Conservation (phyloP, 2,888 invertebrate genomes). For the Habrosyne pyritoides region DNA sequence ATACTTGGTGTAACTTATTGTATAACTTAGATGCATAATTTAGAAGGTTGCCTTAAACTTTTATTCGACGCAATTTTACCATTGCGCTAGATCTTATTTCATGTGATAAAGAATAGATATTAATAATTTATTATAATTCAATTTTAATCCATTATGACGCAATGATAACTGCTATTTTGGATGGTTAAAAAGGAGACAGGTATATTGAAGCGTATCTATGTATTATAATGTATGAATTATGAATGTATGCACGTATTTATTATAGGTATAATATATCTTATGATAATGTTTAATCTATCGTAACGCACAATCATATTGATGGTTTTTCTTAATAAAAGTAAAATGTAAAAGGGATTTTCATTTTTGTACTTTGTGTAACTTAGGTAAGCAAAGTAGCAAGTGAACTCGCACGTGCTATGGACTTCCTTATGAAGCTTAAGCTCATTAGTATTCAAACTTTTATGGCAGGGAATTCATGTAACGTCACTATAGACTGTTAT, state of each 20-base stretch:
- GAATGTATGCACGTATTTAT: too few relatives aligned
- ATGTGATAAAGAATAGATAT: not conserved
- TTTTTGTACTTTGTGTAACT: too few relatives aligned
- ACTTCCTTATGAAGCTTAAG: too few relatives aligned
- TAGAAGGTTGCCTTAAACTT: not conserved
- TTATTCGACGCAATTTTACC: not conserved
- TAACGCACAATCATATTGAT: not conserved
- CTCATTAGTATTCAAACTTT: too few relatives aligned
- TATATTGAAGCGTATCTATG: too few relatives aligned
- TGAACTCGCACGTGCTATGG: too few relatives aligned
- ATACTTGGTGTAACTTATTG: not conserved
- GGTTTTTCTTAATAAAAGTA: not conserved
- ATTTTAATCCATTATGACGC: not conserved
- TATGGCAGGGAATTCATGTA: too few relatives aligned
- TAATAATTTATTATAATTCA: too few relatives aligned
- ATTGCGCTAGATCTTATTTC: not conserved
- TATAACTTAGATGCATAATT: too few relatives aligned
- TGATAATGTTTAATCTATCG: not conserved
- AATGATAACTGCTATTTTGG: not conserved
- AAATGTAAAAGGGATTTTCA: not conserved
- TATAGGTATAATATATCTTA: too few relatives aligned
- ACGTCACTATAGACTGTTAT: too few relatives aligned
- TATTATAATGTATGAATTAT: not conserved
- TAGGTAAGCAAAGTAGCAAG: too few relatives aligned
- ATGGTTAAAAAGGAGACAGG: not conserved